Base-by-base conservation (phyloP, 1,140 invertebrate genomes). In the Doryteuthis pealeii region DNA sequence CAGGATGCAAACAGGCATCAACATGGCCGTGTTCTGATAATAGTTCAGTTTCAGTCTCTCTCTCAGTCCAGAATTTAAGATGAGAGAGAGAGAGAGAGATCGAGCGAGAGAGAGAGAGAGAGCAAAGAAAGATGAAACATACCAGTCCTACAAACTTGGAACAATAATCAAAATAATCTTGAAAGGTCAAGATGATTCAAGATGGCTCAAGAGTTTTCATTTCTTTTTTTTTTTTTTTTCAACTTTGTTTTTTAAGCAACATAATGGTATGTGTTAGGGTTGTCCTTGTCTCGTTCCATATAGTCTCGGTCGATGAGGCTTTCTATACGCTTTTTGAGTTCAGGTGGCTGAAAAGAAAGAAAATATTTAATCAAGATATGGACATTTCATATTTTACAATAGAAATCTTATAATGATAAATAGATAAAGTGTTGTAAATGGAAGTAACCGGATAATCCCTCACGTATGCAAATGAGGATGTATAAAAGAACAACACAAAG, bases 271-370 rank as follows among this genome's bases (percentile, higher is more conserved):
- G 96, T 93, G 89, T 98, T 98, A 75, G 96, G 92, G 90, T 97
- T 98, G 87, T 99, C 96, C 89, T 98, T 97, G 87, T 99, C 97
- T 74, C 97, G 91, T 87, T 98, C 95, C 95, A 99, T 97, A 87
- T 99, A 99, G 88, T 99, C 97, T 84, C 97, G 91, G 86, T 99
- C 97, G 84, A 99, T 99, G 22, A 99, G 90, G 49, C 96, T 98
- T 88, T 99, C 97, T 79, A 99, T 99, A 74, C 97, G 91, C 87
- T 99, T 99, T 89, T 99, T 99, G 82, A 99, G 90, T 89, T 99
- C 97, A 74, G 84, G 72, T 12, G 84, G 81, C 84, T 87, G 86
- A 79, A 89, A 86, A 85, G 81, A 71, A 80, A 83, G 54, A 78
- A 85, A 32, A 65, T 0, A 72, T 15, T n/a, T n/a, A n/a, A n/a